These are phyloP conservation scores for Spodoptera littoralis DNA, from an alignment of 2,888 invertebrate genomes.

Conservation along the genomic window DNA sequence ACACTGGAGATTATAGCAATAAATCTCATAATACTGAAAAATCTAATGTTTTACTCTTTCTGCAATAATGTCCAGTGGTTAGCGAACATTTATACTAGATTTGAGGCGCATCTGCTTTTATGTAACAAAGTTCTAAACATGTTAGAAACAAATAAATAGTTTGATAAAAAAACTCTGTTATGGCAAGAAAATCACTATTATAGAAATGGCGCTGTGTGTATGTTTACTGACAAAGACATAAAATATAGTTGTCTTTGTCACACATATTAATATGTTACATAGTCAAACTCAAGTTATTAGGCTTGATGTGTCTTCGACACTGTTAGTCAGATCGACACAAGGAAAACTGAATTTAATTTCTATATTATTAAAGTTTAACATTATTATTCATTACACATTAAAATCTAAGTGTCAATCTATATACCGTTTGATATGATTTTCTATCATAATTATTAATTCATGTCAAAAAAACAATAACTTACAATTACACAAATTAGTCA, in stretches of 20 bases:
- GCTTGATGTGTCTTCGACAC: too few relatives aligned
- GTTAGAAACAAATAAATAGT: slow-evolving; percentile 30
- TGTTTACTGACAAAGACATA: too few relatives aligned
- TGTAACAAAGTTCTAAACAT: too few relatives aligned
- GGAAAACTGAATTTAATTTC: too few relatives aligned
- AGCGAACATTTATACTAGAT: slow-evolving; percentile 20
- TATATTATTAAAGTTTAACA: not conserved
- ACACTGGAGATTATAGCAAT: slow-evolving; percentile 17
- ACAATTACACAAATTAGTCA: slow-evolving; percentile 14
- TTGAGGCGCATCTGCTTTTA: slow-evolving; percentile 51
- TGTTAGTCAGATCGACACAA: too few relatives aligned
- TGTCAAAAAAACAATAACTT: slow-evolving; percentile 5
- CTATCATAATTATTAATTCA: slow-evolving; percentile 11
- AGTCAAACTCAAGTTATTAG: too few relatives aligned
- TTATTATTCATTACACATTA: not conserved
- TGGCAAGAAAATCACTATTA: slow-evolving; percentile 45
- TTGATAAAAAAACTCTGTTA: slow-evolving; percentile 28
- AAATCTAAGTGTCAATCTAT: slow-evolving; percentile 8
- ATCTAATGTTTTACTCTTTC: not conserved
- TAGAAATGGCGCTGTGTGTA: too few relatives aligned
- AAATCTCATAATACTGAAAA: slow-evolving; percentile 28
- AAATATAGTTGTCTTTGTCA: too few relatives aligned
- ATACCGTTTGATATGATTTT: slow-evolving; percentile 43
- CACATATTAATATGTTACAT: too few relatives aligned
- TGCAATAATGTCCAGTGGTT: slow-evolving; percentile 16